Evolutionary conservation across 1,140 invertebrate genomes (phyloP).

Genomic region (Ooceraea biroi): DNA sequence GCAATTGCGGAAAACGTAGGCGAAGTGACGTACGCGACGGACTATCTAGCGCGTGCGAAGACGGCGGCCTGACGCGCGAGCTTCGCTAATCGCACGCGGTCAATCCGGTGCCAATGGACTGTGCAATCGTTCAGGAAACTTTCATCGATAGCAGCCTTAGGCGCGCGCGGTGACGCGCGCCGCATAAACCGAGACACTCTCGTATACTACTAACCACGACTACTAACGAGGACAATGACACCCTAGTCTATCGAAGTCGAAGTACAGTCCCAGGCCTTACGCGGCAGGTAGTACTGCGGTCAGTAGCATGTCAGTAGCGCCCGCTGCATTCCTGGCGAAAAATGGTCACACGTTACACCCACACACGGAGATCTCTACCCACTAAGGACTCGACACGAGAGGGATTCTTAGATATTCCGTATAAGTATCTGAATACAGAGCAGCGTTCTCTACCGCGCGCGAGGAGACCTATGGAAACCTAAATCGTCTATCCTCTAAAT

Average conservation of each 20-base stretch:
- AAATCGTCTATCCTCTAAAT: conserved; percentile 77
- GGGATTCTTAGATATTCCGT: conserved; percentile 63
- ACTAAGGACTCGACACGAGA: conserved; percentile 66
- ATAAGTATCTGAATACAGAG: conserved; percentile 64
- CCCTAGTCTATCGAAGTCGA: conserved; percentile 18
- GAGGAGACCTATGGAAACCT: conserved; percentile 80
- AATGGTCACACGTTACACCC: conserved; percentile 65
- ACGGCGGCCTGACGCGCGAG: neutral
- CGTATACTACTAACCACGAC: conserved; percentile 10
- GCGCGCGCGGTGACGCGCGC: conserved; percentile 44
- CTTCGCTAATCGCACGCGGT: neutral
- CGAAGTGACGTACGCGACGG: neutral
- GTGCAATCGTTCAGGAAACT: conserved; percentile 65
- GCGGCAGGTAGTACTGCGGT: neutral
- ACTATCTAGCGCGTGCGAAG: neutral
- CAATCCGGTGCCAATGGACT: too few relatives aligned
- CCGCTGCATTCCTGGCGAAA: conserved; percentile 25
- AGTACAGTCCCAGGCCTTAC: neutral
- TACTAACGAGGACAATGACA: conserved; percentile 29
- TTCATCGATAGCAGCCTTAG: conserved; percentile 56
- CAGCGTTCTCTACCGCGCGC: conserved; percentile 60
- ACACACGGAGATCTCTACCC: conserved; percentile 47
- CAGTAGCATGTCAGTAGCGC: conserved; percentile 8
- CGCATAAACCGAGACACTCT: conserved; percentile 27
- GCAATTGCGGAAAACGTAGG: too few relatives aligned